Evolutionary conservation across 2,113 vertebrate genomes (phyloP).

Genomic region (Stigmatopora argus): DNA sequence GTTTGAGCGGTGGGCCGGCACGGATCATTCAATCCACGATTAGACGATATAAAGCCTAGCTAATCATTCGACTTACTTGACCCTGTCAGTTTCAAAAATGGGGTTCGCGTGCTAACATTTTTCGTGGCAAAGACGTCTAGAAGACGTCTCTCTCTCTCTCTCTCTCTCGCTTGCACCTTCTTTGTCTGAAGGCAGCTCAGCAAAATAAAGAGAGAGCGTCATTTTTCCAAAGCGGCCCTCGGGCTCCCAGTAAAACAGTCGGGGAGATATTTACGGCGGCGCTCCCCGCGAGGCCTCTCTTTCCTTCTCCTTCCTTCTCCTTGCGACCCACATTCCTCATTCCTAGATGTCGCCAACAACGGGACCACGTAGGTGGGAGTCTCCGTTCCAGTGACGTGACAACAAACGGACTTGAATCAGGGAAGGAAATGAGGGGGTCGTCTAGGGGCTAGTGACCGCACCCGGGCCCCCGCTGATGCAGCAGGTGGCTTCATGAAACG

Average conservation of each 20-base stretch:
- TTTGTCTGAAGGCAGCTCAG: constrained; percentile 12
- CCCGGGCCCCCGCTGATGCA: too few relatives aligned
- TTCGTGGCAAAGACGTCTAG: neutral
- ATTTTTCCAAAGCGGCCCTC: constrained; percentile 38
- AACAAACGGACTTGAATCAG: neutral
- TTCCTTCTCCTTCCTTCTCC: too few relatives aligned
- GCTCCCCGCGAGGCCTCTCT: constrained; percentile 45
- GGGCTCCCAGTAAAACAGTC: constrained; percentile 39
- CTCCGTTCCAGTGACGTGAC: neutral
- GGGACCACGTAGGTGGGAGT: neutral
- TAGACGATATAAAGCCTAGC: too few relatives aligned
- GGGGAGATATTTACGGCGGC: constrained; percentile 52
- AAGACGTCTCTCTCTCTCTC: neutral
- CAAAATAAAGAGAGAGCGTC: constrained; percentile 13
- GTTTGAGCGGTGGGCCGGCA: too few relatives aligned
- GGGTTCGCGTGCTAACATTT: too few relatives aligned
- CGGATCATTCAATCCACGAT: too few relatives aligned
- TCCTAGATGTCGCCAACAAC: constrained; percentile 35
- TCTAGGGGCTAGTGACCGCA: too few relatives aligned
- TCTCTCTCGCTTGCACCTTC: neutral
- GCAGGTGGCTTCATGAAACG: too few relatives aligned
- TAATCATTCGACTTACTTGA: too few relatives aligned
- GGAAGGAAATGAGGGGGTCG: too few relatives aligned
- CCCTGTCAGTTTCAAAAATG: too few relatives aligned
- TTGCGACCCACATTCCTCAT: constrained; percentile 51